Base-by-base conservation (phyloP, 2,113 vertebrate genomes). In the Reinhardtius hippoglossoides region DNA sequence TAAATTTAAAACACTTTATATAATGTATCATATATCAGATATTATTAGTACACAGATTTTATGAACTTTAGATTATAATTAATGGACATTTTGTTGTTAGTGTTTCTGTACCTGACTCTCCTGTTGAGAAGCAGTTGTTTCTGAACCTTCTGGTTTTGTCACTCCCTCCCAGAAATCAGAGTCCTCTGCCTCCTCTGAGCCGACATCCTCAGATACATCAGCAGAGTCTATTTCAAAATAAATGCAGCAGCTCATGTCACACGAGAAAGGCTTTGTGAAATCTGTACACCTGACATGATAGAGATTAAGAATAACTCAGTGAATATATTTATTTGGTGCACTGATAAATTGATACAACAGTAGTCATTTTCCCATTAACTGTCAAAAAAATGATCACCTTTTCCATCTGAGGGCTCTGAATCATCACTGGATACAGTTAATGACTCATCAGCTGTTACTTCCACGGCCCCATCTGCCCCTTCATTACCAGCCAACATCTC, bases 401-500 rank as follows among this genome's bases (percentile, higher is more conserved):
- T 78, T 71, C 12, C 50, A 20, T 89, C 63, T 1, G 59, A 54
- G 16, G 5, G 37, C 21, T 67, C 54, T 1, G 21, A 58, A 4
- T 83, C 73, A 46, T 69, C 84, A 18, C 26, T 71, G 9, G 64
- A 27, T 14, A 24, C 55, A 64, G 74, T 26, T 9, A 74, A 55
- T 1, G 76, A 74, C 60, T 88, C 89, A 3, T 88, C 87, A 52
- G 75, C 80, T n/a, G 82, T 82, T 31, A 80, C 86, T 20, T 89
- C 82, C 65, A 69, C 87, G 61, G 83, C 54, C 67, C 70, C 87
- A 9, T 89, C 88, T 27, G 71, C n/a, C 16, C 48, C 84, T 76
- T 94, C 92, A 48, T 94, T 93, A 67, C 89, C 92, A 63, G 94
- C 90, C 78, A 95, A 71, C 84, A 95, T 95, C 86, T 95, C 91